Percentiles rank a stretch among this genome's conserved stretches.
phyloP scores from a whole-genome alignment of 2,113 vertebrate species.

The Scolopax mira region DNA sequence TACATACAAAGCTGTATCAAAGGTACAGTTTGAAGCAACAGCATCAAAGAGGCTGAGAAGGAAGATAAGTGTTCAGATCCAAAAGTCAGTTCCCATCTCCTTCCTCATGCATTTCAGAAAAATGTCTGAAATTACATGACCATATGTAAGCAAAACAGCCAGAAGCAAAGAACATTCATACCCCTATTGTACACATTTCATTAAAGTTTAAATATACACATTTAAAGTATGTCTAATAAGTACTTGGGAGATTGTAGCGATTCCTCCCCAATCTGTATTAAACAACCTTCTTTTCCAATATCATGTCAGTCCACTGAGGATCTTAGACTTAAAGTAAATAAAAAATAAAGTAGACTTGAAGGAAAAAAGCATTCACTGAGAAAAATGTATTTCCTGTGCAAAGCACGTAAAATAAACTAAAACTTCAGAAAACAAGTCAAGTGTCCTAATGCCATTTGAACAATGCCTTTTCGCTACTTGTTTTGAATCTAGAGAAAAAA shows the following conservation, averaged over 20 bases:
- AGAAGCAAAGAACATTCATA: neutral
- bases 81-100: neutral
- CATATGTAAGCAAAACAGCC: neutral
- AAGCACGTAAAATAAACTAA: neutral
- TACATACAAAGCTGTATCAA: neutral
- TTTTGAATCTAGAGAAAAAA: neutral
- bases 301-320: neutral
- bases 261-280: neutral
- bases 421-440: neutral
- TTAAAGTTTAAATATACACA: no score
- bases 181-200: neutral
- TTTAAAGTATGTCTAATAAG: neutral
- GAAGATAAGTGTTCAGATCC: neutral
- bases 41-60: neutral
- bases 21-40: neutral
- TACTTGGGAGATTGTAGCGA: neutral
- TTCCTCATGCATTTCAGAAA: neutral
- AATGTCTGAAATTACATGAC: neutral
- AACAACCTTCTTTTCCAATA: neutral
- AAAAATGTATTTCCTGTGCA: neutral
- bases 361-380: neutral
- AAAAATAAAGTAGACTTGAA: neutral
- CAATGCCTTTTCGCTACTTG: neutral
- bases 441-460: neutral
- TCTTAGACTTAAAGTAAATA: neutral